phyloP scores from a whole-genome alignment of 2,888 invertebrate species.

The Stenurella melanura region DNA sequence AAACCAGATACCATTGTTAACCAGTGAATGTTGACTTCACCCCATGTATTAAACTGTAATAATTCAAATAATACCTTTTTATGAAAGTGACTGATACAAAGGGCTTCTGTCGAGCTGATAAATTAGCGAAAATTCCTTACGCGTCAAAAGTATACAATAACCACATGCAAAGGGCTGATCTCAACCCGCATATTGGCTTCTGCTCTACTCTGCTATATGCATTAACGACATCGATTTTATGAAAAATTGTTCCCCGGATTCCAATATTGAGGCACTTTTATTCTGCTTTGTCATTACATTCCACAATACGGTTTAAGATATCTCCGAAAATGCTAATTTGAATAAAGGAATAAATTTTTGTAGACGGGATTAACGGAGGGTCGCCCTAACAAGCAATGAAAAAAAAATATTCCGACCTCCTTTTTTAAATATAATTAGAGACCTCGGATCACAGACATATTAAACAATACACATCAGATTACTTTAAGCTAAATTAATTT shows the following conservation, averaged over 20 bases:
- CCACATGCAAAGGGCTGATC: conserved; percentile 29
- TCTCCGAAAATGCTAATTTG: conserved; percentile 41
- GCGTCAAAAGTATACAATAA: conserved; percentile 59
- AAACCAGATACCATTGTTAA: not conserved
- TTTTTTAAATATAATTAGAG: too few species aligned
- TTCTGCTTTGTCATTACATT: conserved; percentile 47
- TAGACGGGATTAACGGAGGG: conserved; percentile 12
- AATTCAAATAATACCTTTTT: conserved; percentile 12
- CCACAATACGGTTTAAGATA: conserved; percentile 40
- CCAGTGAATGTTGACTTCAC: not conserved
- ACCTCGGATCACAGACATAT: too few species aligned
- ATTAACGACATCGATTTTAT: conserved; percentile 57
- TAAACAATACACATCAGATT: too few species aligned
- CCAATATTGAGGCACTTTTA: conserved; percentile 38
- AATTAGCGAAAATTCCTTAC: conserved; percentile 60
- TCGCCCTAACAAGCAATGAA: not conserved
- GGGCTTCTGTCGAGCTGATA: conserved; percentile 57
- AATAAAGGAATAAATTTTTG: conserved; percentile 23
- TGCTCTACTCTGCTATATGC: conserved; percentile 47
- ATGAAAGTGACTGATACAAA: conserved; percentile 49
- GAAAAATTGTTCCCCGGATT: conserved; percentile 53
- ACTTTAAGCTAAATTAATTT: too few species aligned
- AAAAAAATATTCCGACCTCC: not conserved
- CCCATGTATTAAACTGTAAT: conserved; percentile 2
- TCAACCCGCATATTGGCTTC: conserved; percentile 30